Evolutionary conservation across 1,140 invertebrate genomes (phyloP), one percentile per base, ranked within the genome.

Genomic region (Drosophila nigromelanica): DNA sequence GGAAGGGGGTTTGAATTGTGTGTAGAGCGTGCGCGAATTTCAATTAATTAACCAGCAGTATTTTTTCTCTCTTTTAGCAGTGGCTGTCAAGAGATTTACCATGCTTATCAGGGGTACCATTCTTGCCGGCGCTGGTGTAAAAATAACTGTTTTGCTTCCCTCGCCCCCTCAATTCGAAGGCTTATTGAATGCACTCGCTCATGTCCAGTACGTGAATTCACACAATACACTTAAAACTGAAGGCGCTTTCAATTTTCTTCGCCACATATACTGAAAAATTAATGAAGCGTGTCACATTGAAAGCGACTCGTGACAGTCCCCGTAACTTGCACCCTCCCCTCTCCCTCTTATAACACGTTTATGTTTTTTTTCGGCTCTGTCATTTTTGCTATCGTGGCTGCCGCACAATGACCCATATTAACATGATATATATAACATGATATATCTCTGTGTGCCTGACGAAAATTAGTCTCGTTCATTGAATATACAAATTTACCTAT

Each of bases 351-450:
- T 48, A 43, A 60, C 56, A 70, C 48, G 43, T 45, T 71, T 63
- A 78, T 62, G n/a, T 15, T 50, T 61, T 61, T 68, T 76, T 75
- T 71, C 37, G 76, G 51, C 63, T 39, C 70, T 72, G 59, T 83
- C 33, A 83, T 76, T 82, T 83, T 85, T 69, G 21, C 75, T 78
- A 86, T 80, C 66, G 73, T 76, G 63, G 45, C 47, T 55, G 68
- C 76, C 75, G 64, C 82, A 81, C 63, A 87, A 73, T 87, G 72
- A 87, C 83, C 82, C 61, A 82, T 73, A 87, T 78, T 72, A 59
- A 75, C 33, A 48, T 71, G 37, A 21, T 67, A 45, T 51, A 39
- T 67, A 55, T 18, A 18, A 18, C 18, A 18, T 18, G 18, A 18
- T 18, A 18, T 54, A 37, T 74, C 24, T 33, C 30, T 21, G 50